Conservation (phyloP, 2,888 invertebrate species). For the Hyles lineata region DNA sequence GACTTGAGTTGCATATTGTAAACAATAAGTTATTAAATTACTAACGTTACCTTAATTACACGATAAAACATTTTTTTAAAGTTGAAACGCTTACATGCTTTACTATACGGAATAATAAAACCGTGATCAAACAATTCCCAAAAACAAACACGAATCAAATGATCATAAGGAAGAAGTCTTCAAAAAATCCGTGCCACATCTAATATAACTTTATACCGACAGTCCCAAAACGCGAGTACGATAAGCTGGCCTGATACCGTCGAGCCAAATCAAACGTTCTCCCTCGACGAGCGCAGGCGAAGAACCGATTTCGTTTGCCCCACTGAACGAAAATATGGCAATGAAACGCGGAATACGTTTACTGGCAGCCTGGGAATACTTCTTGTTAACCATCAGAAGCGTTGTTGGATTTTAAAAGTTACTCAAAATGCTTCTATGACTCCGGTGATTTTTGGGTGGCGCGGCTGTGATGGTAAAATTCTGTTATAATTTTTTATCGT, state of each 20-base stretch:
- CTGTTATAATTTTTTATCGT: too few relatives aligned
- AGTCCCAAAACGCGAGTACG: conserved; percentile 21
- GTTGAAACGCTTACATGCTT: too few relatives aligned
- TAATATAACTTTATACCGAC: not conserved
- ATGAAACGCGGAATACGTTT: conserved; percentile 63
- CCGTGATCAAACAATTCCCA: too few relatives aligned
- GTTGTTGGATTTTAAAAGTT: conserved; percentile 19
- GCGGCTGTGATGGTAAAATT: not conserved
- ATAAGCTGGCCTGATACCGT: conserved; percentile 63
- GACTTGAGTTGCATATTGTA: too few relatives aligned
- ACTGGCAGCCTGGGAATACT: conserved; percentile 69
- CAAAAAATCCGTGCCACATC: conserved; percentile 4
- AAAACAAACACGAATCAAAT: too few relatives aligned
- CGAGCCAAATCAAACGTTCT: conserved; percentile 75
- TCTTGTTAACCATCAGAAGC: conserved; percentile 46
- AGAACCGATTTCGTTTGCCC: conserved; percentile 58
- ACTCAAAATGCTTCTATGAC: not conserved
- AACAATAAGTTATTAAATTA: too few relatives aligned
- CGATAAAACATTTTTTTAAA: too few relatives aligned
- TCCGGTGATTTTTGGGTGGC: not conserved
- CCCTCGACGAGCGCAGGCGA: conserved; percentile 64
- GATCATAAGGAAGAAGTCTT: not conserved
- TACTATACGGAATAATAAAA: too few relatives aligned
- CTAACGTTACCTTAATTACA: too few relatives aligned
- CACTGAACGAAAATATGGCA: conserved; percentile 66